These are phyloP conservation scores for Physella acuta DNA, from an alignment of 1,140 invertebrate genomes.

Conservation along the genomic window DNA sequence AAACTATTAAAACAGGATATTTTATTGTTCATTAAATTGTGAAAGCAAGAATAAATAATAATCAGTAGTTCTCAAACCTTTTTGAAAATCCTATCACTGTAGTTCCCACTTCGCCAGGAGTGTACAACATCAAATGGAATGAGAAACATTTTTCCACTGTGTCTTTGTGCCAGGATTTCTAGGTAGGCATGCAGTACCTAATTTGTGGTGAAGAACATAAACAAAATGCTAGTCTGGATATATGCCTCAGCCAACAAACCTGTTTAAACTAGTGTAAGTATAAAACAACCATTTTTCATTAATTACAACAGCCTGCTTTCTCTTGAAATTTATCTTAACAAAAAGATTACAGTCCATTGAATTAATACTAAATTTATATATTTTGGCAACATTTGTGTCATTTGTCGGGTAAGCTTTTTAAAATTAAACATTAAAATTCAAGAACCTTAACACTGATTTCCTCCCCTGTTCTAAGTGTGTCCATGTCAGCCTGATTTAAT, in stretches of 20 bases:
- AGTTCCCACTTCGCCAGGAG: background rate
- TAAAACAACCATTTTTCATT: background rate
- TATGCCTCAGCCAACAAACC: background rate
- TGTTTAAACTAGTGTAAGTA: too few relatives aligned
- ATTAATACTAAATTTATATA: too few relatives aligned
- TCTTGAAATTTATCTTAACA: background rate
- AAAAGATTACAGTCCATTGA: background rate
- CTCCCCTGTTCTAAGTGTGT: background rate
- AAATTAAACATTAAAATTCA: too few relatives aligned
- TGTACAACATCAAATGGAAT: slow-evolving; percentile 12
- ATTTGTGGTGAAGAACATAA: background rate
- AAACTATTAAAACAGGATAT: too few relatives aligned
- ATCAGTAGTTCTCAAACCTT: too few relatives aligned
- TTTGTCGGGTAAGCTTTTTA: too few relatives aligned
- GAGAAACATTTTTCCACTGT: slow-evolving; percentile 19
- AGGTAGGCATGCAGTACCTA: slow-evolving; percentile 18
- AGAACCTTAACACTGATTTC: slow-evolving; percentile 14
- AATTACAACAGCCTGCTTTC: too few relatives aligned
- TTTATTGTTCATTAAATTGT: too few relatives aligned
- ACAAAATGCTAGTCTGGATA: background rate
- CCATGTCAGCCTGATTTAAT: slow-evolving; percentile 10
- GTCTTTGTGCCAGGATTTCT: slow-evolving; percentile 15
- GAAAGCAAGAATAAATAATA: too few relatives aligned
- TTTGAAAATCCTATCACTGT: slow-evolving; percentile 6
- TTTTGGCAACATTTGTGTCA: too few relatives aligned